Evolutionary conservation across 2,113 vertebrate genomes (phyloP).

Genomic region (Cinclus cinclus): DNA sequence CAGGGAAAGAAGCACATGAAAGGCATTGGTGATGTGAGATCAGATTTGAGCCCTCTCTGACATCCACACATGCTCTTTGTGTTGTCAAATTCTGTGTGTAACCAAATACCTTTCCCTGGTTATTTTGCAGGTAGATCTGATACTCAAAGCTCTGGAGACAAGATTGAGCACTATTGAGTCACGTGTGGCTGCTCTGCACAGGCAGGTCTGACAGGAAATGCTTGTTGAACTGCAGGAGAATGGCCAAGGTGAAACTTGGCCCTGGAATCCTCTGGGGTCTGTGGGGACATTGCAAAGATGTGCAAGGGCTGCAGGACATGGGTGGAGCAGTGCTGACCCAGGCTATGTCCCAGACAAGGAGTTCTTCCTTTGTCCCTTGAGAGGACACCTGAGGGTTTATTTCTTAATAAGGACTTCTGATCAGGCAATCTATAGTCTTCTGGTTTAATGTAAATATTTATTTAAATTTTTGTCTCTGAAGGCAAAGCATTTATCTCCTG

Average conservation of each 20-base stretch:
- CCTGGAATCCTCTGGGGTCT: not conserved
- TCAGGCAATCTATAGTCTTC: too few relatives aligned
- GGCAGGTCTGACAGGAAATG: not conserved
- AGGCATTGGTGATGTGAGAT: not conserved
- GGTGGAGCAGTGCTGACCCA: not conserved
- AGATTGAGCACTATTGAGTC: constrained; percentile 31
- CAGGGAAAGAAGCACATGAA: not conserved
- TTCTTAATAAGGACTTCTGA: too few relatives aligned
- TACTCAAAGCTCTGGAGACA: constrained; percentile 47
- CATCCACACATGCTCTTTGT: not conserved
- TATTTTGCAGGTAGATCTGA: constrained; percentile 13
- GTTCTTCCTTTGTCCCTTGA: too few relatives aligned
- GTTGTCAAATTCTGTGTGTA: not conserved
- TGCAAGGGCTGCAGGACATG: not conserved
- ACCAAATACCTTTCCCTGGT: not conserved
- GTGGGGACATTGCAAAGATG: not conserved
- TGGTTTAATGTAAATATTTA: too few relatives aligned
- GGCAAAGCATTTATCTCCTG: too few relatives aligned
- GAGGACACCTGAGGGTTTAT: too few relatives aligned
- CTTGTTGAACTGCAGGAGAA: not conserved
- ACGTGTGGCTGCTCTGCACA: not conserved
- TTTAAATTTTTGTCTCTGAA: too few relatives aligned
- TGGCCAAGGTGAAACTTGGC: too few relatives aligned
- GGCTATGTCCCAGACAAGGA: too few relatives aligned
- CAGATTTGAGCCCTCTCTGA: not conserved